Percentiles rank a stretch among this genome's conserved stretches.
phyloP scores from a whole-genome alignment of 1,140 invertebrate genomes.

The Cydia strobilella region DNA sequence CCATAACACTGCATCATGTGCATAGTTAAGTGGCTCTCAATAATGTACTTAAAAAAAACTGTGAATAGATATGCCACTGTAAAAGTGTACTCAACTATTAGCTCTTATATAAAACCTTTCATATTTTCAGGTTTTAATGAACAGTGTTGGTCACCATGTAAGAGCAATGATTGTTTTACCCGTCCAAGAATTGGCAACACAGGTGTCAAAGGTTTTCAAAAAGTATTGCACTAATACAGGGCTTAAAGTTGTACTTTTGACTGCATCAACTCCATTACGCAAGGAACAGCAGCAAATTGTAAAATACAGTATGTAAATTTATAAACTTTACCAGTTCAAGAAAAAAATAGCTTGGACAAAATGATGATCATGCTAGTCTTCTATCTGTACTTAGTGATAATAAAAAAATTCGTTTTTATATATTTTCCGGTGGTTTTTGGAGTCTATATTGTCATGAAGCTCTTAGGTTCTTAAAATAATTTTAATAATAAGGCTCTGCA shows the following conservation, averaged over 20 bases:
- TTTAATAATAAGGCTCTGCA: too few species aligned
- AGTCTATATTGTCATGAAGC: too few species aligned
- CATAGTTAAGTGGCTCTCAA: too few species aligned
- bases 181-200: slow-evolving; percentile 93
- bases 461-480: too few species aligned
- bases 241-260: slow-evolving; percentile 87
- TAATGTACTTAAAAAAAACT: too few species aligned
- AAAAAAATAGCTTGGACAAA: too few species aligned
- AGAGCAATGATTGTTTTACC: slow-evolving; percentile 94
- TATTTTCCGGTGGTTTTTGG: too few species aligned
- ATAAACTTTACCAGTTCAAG: not conserved
- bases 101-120: slow-evolving; percentile 25
- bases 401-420: too few species aligned
- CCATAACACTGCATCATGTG: too few species aligned
- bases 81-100: not conserved
- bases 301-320: slow-evolving; percentile 81
- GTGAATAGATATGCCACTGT: too few species aligned
- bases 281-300: slow-evolving; percentile 89
- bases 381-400: too few species aligned
- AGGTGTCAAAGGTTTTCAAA: slow-evolving; percentile 92
- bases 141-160: slow-evolving; percentile 81
- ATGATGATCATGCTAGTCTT: too few species aligned
- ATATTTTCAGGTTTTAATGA: slow-evolving; percentile 63
- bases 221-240: slow-evolving; percentile 86
- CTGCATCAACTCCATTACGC: slow-evolving; percentile 86